These are phyloP conservation scores for Ennomos quercinarius DNA, from an alignment of 2,888 invertebrate genomes.

Conservation along the genomic window DNA sequence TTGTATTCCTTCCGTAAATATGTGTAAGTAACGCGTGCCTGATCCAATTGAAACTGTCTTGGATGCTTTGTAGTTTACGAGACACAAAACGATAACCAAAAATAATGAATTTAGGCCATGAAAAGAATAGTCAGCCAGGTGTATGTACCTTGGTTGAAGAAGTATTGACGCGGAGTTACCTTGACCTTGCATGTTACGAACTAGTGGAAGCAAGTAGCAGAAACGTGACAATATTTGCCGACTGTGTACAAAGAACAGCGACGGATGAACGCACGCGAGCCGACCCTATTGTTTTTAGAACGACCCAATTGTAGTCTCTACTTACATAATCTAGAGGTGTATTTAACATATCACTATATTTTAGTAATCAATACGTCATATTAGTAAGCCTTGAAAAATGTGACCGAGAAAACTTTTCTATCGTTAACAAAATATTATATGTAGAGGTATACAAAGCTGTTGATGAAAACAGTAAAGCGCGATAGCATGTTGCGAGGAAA, in stretches of 20 bases:
- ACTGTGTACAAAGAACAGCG: constrained; percentile 8
- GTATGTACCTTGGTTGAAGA: constrained; percentile 5
- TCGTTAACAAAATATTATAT: too few species aligned
- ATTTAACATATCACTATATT: not conserved
- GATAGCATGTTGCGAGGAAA: too few species aligned
- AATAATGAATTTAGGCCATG: not conserved
- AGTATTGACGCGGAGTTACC: constrained; percentile 15
- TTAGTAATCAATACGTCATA: too few species aligned
- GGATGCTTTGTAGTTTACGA: not conserved
- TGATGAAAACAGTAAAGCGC: too few species aligned
- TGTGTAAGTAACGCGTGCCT: too few species aligned
- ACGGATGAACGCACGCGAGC: constrained; percentile 7
- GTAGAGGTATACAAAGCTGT: too few species aligned
- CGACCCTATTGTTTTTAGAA: constrained; percentile 26
- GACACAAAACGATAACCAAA: too few species aligned
- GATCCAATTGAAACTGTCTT: not conserved
- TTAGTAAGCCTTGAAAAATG: too few species aligned
- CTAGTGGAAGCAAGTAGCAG: constrained; percentile 6
- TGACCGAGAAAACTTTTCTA: too few species aligned
- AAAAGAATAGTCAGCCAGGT: constrained; percentile 1
- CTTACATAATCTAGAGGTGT: constrained; percentile 10
- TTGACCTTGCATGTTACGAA: constrained; percentile 20
- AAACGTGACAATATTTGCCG: constrained; percentile 17
- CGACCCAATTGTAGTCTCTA: constrained; percentile 21
- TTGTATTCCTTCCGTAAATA: too few species aligned